These are phyloP conservation scores for Odontamblyopus rebecca DNA, from an alignment of 2,797 vertebrate genomes.

Conservation along the genomic window DNA sequence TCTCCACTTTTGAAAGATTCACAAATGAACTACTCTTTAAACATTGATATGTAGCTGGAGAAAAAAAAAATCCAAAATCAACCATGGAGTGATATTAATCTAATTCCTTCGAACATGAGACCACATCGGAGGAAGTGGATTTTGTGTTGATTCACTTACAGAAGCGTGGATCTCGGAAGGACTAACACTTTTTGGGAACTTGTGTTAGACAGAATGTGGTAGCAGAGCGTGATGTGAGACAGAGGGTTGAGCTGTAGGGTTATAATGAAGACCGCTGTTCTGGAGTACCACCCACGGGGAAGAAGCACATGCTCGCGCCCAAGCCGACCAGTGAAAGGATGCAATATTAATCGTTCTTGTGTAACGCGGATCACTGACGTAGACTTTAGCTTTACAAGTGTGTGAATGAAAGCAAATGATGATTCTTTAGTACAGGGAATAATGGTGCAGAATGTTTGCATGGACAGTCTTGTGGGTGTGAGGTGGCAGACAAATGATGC, in stretches of 20 bases:
- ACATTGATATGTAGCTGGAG: slow-evolving; percentile 38
- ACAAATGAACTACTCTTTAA: slow-evolving; percentile 44
- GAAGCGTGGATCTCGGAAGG: slow-evolving; percentile 12
- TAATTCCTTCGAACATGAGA: slow-evolving; percentile 46
- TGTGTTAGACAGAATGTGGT: slow-evolving; percentile 32
- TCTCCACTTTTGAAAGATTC: slow-evolving; percentile 42
- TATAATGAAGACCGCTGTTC: not conserved
- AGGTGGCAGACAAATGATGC: not conserved
- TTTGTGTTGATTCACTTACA: slow-evolving; percentile 18
- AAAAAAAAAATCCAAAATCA: slow-evolving; percentile 26
- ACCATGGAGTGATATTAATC: slow-evolving; percentile 50
- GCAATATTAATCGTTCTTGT: not conserved
- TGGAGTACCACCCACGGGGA: not conserved
- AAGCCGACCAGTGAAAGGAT: not conserved
- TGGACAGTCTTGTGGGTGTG: not conserved
- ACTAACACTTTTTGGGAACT: slow-evolving; percentile 23
- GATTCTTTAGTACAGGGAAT: not conserved
- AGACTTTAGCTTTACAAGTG: not conserved
- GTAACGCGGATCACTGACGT: not conserved
- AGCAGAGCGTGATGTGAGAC: slow-evolving; percentile 31
- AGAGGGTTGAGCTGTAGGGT: slow-evolving; percentile 9
- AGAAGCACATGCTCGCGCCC: not conserved
- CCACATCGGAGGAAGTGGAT: slow-evolving; percentile 26
- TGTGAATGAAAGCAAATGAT: not conserved
- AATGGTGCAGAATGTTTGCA: not conserved